These are phyloP conservation scores for Champsocephalus esox DNA, from an alignment of 2,797 vertebrate genomes.

Conservation along the genomic window DNA sequence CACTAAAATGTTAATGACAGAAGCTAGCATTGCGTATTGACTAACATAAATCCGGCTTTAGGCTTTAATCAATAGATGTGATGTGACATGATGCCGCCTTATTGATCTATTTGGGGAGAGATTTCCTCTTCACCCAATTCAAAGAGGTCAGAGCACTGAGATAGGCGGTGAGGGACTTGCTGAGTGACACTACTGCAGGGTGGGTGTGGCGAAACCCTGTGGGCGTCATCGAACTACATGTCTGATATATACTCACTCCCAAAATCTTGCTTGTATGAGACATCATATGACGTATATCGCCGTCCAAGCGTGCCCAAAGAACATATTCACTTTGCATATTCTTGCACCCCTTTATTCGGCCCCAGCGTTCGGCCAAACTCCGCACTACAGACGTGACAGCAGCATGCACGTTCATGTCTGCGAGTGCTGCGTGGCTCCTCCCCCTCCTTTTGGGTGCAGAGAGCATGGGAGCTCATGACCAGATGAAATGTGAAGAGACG, in stretches of 20 bases:
- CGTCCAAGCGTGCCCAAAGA: background rate
- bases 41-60: conserved; percentile 31
- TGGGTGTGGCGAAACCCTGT: background rate
- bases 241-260: background rate
- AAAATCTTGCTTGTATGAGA: conserved; percentile 1
- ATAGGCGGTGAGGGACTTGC: background rate
- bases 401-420: conserved; percentile 20
- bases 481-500: conserved; percentile 68
- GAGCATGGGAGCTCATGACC: conserved; percentile 32
- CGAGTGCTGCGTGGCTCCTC: conserved; percentile 28
- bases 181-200: background rate
- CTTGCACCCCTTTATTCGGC: background rate
- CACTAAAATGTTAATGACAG: conserved; percentile 9
- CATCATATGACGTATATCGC: background rate
- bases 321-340: background rate
- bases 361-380: conserved; percentile 28
- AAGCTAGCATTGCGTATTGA: background rate
- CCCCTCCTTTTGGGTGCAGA: conserved; percentile 34
- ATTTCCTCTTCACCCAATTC: conserved; percentile 22
- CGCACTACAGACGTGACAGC: conserved; percentile 31
- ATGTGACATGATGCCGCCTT: conserved; percentile 34
- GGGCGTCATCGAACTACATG: conserved; percentile 15
- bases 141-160: conserved; percentile 13
- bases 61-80: conserved; percentile 48
- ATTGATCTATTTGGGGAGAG: conserved; percentile 43